Percentiles rank a stretch among this genome's conserved stretches.
These are phyloP conservation scores for Agrilus mali DNA, from an alignment of 2,888 invertebrate genomes.

Conservation along the genomic window DNA sequence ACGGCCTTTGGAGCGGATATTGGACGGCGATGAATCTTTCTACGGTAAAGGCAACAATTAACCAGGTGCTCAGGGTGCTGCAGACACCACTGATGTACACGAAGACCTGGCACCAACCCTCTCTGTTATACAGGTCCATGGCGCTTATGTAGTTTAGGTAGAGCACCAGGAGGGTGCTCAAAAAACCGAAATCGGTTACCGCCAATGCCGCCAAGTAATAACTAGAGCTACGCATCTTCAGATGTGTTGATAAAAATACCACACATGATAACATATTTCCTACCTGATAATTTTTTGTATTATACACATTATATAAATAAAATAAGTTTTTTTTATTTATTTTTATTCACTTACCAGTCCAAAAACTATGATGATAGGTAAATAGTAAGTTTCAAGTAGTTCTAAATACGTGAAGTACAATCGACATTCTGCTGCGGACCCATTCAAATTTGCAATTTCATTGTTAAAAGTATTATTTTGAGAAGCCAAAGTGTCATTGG, in stretches of 20 bases:
- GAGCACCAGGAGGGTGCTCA: slow-evolving; percentile 40
- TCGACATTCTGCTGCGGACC: neutral
- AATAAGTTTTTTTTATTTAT: no score
- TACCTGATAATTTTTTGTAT: no score
- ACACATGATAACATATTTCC: slow-evolving; percentile 47
- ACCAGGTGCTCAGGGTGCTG: slow-evolving; percentile 54
- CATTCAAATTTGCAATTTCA: no score
- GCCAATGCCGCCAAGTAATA: slow-evolving; percentile 51
- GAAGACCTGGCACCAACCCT: slow-evolving; percentile 41
- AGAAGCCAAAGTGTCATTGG: no score
- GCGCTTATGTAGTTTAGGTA: slow-evolving; percentile 39
- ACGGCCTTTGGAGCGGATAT: slow-evolving; percentile 44
- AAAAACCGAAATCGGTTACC: slow-evolving; percentile 45
- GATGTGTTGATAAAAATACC: slow-evolving; percentile 46
- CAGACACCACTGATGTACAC: slow-evolving; percentile 32
- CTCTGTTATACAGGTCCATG: slow-evolving; percentile 37
- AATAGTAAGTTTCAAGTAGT: slow-evolving; percentile 42
- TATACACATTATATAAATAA: no score
- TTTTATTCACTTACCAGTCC: slow-evolving; percentile 30
- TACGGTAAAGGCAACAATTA: slow-evolving; percentile 56
- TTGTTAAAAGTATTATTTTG: no score
- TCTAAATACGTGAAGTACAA: slow-evolving; percentile 28
- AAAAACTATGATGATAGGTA: slow-evolving; percentile 43
- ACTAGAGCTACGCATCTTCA: slow-evolving; percentile 48
- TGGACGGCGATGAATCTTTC: slow-evolving; percentile 57